These are phyloP conservation scores for Micrasema minimum DNA, from an alignment of 1,140 invertebrate genomes.

Conservation along the genomic window DNA sequence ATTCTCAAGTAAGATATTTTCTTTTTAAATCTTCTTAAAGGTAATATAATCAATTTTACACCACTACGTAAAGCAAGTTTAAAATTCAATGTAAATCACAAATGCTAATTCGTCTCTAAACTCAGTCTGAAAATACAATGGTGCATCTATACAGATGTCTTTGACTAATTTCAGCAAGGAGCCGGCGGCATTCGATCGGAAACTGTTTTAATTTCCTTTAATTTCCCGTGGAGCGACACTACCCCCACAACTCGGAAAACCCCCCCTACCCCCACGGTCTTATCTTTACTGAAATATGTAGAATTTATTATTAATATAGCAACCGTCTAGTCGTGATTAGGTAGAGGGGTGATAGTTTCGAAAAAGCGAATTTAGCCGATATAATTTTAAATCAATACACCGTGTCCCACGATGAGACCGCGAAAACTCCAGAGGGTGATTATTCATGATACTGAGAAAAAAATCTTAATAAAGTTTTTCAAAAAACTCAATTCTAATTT, in stretches of 20 bases:
- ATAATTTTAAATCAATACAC: no score
- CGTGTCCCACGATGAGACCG: no score
- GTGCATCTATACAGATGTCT: neutral
- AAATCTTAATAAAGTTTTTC: no score
- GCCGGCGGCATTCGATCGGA: constrained; percentile 50
- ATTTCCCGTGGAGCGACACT: constrained; percentile 43
- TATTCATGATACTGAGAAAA: no score
- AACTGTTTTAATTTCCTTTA: constrained; percentile 54
- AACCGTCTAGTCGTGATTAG: constrained; percentile 40
- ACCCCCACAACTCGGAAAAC: constrained; percentile 1
- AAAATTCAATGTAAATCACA: neutral
- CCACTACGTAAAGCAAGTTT: no score
- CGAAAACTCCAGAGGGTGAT: no score
- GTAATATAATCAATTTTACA: no score
- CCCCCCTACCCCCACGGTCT: neutral
- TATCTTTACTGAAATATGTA: constrained; percentile 34
- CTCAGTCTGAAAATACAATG: no score
- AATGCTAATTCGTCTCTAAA: neutral
- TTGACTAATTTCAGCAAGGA: constrained; percentile 44
- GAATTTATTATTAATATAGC: neutral
- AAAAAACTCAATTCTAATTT: no score
- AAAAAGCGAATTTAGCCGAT: no score
- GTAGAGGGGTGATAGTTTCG: neutral
- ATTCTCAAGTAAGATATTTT: no score
- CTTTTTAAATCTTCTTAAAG: no score